Conservation (phyloP, 2,113 vertebrate species). For the Alligator mississippiensis region DNA sequence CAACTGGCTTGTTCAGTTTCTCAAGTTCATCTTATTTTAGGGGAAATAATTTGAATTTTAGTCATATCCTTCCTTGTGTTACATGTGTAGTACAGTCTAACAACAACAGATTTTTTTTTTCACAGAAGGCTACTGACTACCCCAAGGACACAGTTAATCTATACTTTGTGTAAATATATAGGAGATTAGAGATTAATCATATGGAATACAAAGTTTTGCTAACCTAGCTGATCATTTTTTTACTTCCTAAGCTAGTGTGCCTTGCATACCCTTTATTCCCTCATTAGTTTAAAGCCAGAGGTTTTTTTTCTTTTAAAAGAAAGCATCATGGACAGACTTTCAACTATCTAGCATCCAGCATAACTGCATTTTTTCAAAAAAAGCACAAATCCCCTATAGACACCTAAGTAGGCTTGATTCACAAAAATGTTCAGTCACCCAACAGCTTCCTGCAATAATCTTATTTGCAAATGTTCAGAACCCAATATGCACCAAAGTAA, state of each 20-base stretch:
- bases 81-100: neutral
- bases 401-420: accelerated
- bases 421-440: neutral
- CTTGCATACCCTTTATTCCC: neutral
- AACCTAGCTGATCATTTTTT: neutral
- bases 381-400: neutral
- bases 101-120: neutral
- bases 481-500: neutral
- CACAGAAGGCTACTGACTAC: neutral
- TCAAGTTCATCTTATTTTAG: neutral
- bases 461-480: neutral
- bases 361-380: neutral
- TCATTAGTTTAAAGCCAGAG: neutral
- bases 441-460: no score
- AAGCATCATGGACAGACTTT: neutral
- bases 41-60: neutral
- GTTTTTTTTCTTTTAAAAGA: neutral
- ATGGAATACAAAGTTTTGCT: constrained; percentile 5
- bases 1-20: neutral
- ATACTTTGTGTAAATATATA: neutral
- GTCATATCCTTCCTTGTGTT: neutral
- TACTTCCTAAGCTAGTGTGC: neutral
- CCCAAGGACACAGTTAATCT: neutral
- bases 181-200: neutral
- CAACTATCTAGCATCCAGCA: no score